Evolutionary conservation across 2,797 vertebrate genomes (phyloP), one percentile per base, ranked within the genome.

Genomic region (Myripristis murdjan): DNA sequence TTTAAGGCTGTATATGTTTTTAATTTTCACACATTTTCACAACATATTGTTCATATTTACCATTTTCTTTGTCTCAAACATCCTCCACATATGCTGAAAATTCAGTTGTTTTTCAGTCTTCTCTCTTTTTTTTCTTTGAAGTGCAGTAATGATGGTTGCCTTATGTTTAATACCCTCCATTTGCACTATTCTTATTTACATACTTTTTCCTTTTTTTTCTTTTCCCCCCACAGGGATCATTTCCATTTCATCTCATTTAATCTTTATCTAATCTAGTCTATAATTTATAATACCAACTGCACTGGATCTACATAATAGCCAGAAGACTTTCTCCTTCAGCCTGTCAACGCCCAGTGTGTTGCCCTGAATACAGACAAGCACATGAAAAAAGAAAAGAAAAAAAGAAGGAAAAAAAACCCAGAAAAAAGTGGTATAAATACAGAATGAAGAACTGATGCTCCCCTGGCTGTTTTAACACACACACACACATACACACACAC

Each of bases 211-310:
- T 33, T 73, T 77, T 71, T 62, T 7, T 12, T 60, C 75, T 68
- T 54, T 66, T 83, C 83, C 85, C 73, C 76, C 77, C 71, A 71
- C 33, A 63, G 72, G 62, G 66, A 62, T 69, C 81, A 82, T n/a
- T 28, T 28, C 28, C 4, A 6, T 84, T 86, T 75, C 80, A 85
- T 87, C 68, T 73, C 71, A 76, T 64, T 20, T 75, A 77, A 91
- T 89, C 72, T 52, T 75, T 75, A 85, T 88, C 75, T 65, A 74
- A 87, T 90, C 78, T 74, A 62, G 59, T 73, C 52, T 74, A 65
- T 75, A 70, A 86, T 84, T 84, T 84, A 86, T 80, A 77, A 75
- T 53, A 48, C 24, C 12, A 16, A 68, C 46, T 77, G 75, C 77
- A 61, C 58, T 65, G 66, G 83, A 72, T 82, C 65, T 64, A 67